phyloP scores from a whole-genome alignment of 1,140 invertebrate species.

The Anoplolepis gracilipes region DNA sequence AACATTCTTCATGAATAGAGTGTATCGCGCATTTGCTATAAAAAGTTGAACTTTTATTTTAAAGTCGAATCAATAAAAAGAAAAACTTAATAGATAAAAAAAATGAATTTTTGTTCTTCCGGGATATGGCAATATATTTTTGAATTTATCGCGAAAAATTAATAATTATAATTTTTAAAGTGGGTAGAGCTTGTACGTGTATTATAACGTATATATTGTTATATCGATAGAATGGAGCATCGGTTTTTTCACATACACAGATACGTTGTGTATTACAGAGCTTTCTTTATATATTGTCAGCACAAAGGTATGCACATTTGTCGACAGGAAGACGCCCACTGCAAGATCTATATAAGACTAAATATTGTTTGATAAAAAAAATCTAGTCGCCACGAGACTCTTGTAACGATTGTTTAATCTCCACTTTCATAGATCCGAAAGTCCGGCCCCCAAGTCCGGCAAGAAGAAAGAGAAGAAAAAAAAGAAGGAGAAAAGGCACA shows the following conservation, averaged over 20 bases:
- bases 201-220: slow-evolving; percentile 47
- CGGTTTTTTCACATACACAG: slow-evolving; percentile 75
- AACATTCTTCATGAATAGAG: slow-evolving; percentile 1
- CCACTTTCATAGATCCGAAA: slow-evolving; percentile 82
- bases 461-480: slow-evolving; percentile 84
- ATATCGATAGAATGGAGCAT: slow-evolving; percentile 71
- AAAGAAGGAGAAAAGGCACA: slow-evolving; percentile 83
- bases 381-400: not conserved
- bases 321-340: slow-evolving; percentile 84
- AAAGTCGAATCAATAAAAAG: not conserved
- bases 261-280: slow-evolving; percentile 74
- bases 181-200: slow-evolving; percentile 66
- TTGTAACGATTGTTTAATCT: slow-evolving; percentile 47
- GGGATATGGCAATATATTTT: not conserved
- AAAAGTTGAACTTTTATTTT: slow-evolving; percentile 15
- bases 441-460: slow-evolving; percentile 76
- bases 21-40: not conserved
- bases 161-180: slow-evolving; percentile 27
- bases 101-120: not conserved
- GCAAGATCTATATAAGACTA: slow-evolving; percentile 78
- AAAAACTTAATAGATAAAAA: not conserved
- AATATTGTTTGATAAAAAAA: slow-evolving; percentile 72
- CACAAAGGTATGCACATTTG: slow-evolving; percentile 83
- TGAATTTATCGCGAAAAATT: not conserved
- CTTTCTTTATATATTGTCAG: slow-evolving; percentile 82